These are phyloP conservation scores for Solenopsis fugax DNA, from an alignment of 1,140 invertebrate genomes.

Conservation along the genomic window DNA sequence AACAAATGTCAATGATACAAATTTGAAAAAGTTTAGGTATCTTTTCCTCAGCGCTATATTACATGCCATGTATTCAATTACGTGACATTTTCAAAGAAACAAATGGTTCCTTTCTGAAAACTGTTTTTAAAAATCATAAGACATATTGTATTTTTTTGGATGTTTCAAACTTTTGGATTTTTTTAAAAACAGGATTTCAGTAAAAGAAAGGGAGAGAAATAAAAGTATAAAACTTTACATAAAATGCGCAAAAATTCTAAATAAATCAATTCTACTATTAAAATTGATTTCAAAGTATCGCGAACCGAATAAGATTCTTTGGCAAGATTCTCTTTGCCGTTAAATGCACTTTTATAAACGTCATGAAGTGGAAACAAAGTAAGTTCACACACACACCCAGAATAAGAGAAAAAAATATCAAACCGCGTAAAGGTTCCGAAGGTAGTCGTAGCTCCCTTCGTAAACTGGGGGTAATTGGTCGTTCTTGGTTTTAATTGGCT, in stretches of 20 bases:
- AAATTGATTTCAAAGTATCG: not conserved
- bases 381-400: slow-evolving; percentile 29
- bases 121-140: too few species aligned
- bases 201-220: not conserved
- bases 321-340: not conserved
- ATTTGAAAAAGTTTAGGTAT: not conserved
- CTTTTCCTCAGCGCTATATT: not conserved
- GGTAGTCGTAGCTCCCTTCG: slow-evolving; percentile 80
- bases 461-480: slow-evolving; percentile 81
- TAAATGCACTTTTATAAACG: not conserved
- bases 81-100: not conserved
- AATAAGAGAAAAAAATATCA: slow-evolving; percentile 69
- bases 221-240: not conserved
- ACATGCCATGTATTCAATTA: not conserved
- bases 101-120: not conserved
- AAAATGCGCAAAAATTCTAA: not conserved
- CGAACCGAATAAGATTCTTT: not conserved
- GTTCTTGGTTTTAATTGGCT: slow-evolving; percentile 86
- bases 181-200: not conserved
- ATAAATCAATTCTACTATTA: not conserved
- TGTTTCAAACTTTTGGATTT: not conserved
- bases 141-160: not conserved
- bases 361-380: slow-evolving; percentile 52
- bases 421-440: slow-evolving; percentile 40
- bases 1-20: not conserved